These are phyloP conservation scores for Panthera tigris DNA, from an alignment of 2,113 vertebrate species.

Conservation along the genomic window DNA sequence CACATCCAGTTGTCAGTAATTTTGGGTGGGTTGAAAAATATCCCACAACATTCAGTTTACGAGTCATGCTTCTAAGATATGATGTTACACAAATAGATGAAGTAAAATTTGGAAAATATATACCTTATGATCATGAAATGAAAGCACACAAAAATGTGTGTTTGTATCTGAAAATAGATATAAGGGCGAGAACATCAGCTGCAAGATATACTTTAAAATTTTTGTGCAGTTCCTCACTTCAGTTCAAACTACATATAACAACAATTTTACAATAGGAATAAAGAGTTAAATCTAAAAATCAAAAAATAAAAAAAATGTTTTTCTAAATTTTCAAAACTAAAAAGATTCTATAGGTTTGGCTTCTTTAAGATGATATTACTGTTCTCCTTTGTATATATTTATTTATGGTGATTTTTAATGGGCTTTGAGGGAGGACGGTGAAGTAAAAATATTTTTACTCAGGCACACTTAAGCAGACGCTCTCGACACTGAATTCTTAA, in stretches of 20 bases:
- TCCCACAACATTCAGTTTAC: neutral
- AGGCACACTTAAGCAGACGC: neutral
- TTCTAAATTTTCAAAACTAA: neutral
- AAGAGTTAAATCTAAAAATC: neutral
- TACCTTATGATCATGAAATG: neutral
- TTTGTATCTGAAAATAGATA: neutral
- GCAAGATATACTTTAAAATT: neutral
- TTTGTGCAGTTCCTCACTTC: neutral
- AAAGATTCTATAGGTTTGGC: neutral
- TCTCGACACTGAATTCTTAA: neutral
- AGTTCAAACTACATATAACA: neutral
- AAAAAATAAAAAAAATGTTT: neutral
- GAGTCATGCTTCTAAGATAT: neutral
- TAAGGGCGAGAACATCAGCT: neutral
- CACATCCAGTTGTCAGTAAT: neutral
- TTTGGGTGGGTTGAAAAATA: neutral
- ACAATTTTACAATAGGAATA: neutral
- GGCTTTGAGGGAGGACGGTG: neutral
- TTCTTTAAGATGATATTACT: neutral
- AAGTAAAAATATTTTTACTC: slow-evolving; percentile 3
- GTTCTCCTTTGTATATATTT: neutral
- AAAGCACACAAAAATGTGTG: neutral
- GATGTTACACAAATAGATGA: neutral
- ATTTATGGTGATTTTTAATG: neutral
- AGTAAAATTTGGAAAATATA: neutral